These are phyloP conservation scores for Hyposoter dolosus DNA, from an alignment of 2,888 invertebrate genomes.

Conservation along the genomic window DNA sequence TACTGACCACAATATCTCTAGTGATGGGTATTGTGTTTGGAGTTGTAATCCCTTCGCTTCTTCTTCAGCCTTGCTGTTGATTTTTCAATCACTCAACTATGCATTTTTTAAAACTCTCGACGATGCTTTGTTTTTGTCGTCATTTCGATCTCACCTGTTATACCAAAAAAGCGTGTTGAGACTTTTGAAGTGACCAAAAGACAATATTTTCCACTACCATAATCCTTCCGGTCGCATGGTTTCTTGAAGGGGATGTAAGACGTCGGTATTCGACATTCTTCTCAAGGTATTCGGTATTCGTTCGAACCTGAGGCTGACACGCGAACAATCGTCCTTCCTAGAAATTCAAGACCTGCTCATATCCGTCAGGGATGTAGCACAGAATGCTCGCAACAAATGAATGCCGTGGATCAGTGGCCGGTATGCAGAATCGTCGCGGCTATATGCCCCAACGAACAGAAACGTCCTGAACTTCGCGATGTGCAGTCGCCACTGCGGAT, in stretches of 20 bases:
- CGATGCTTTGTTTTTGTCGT: constrained; percentile 24
- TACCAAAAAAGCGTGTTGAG: constrained; percentile 40
- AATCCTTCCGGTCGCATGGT: constrained; percentile 66
- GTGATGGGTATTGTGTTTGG: neutral
- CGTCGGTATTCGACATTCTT: constrained; percentile 35
- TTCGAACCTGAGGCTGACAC: neutral
- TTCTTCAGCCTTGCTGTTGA: neutral
- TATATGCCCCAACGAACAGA: constrained; percentile 31
- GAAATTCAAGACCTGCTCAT: neutral
- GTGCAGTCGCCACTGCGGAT: constrained; percentile 13
- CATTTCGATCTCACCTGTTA: constrained; percentile 26
- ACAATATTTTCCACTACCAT: constrained; percentile 66
- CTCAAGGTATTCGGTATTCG: constrained; percentile 15
- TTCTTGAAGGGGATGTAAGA: constrained; percentile 33
- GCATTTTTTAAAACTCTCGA: neutral
- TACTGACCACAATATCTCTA: constrained; percentile 20
- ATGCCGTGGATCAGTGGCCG: constrained; percentile 38
- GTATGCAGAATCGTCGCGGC: neutral
- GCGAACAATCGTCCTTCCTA: neutral
- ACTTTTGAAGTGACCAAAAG: constrained; percentile 20
- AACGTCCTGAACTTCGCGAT: constrained; percentile 4
- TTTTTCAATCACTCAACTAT: constrained; percentile 5
- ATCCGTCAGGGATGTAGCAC: neutral
- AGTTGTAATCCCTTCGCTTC: constrained; percentile 8
- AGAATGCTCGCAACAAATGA: constrained; percentile 12